A percentile compares a stretch with the other conserved stretches of the same genome.
phyloP scores from a whole-genome alignment of 2,797 vertebrate species.

The Sebastiscus albofasciatus region DNA sequence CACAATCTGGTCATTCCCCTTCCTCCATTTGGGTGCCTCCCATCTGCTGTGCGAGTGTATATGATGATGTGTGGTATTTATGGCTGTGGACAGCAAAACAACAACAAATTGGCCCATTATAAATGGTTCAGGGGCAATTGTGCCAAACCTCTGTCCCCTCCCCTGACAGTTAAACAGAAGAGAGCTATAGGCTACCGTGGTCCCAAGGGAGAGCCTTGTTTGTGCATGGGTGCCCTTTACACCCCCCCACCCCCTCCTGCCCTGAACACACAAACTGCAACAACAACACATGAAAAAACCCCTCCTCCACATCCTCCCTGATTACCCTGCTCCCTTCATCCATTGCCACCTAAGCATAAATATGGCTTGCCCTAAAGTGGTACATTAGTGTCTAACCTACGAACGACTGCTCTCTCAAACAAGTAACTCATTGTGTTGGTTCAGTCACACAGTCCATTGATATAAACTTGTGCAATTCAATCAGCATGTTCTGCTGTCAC shows the following conservation, averaged over 20 bases:
- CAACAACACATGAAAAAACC: conserved; percentile 68
- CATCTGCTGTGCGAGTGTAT: conserved; percentile 65
- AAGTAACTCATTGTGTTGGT: conserved; percentile 42
- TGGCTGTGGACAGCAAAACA: conserved; percentile 70
- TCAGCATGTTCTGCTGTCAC: not conserved
- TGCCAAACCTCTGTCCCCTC: conserved; percentile 66
- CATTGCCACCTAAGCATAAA: conserved; percentile 62
- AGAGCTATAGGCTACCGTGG: conserved; percentile 68
- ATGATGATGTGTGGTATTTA: conserved; percentile 76
- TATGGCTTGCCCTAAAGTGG: conserved; percentile 54
- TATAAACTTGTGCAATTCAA: conserved; percentile 23
- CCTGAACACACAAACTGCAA: conserved; percentile 64
- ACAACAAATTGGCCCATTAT: conserved; percentile 82
- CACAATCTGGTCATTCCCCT: conserved; percentile 44
- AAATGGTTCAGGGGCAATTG: conserved; percentile 77
- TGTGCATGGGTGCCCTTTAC: conserved; percentile 81
- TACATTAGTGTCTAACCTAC: conserved; percentile 46
- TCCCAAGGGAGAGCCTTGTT: conserved; percentile 77
- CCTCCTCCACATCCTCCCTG: conserved; percentile 70
- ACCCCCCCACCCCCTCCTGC: conserved; percentile 44
- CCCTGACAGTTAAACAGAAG: conserved; percentile 72
- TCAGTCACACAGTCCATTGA: conserved; percentile 26
- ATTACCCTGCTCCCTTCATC: conserved; percentile 61
- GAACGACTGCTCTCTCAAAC: conserved; percentile 34
- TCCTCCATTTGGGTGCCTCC: conserved; percentile 53